Base-by-base conservation (phyloP, 2,888 invertebrate species). In the Eueremaeus valkanovi region DNA sequence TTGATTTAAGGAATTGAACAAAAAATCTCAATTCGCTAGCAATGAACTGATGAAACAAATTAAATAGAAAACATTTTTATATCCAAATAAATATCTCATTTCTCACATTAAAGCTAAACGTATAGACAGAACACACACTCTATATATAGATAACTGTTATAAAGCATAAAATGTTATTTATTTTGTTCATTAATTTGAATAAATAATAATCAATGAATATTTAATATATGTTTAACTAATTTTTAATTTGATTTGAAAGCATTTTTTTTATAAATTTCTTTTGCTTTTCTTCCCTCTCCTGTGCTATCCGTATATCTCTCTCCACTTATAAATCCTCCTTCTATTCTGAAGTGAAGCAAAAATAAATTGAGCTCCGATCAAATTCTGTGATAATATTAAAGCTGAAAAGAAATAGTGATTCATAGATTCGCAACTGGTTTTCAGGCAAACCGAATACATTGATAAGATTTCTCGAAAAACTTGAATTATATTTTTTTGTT, bases 131-230 rank as follows among this genome's bases (percentile, higher is more conserved):
- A 36, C 36, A 8, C 36, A 11, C 11, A 36, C 11, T 8, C 11
- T 36, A 36, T 8, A 36, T 36, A 11, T 36, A 8, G 36, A 36
- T 8, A 8, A 8, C 11, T 36, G 36, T 36, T 36, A 36, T 36
- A 36, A 8, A 36, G 5, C 36, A 36, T 36, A 36, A 36, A 36
- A n/a, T n/a, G n/a, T n/a, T n/a, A n/a, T n/a, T 55, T 27, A 24
- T 24, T 24, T 55, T 24, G 13, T 55, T 24, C 55, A 55, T 55
- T 27, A 55, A 55, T 55, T 55, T 55, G 27, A 55, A 55, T 55
- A 55, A 55, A 55, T 55, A 55, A 55, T 55, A 55, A 55, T 55
- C 55, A 55, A 55, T 55, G 55, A 55, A 55, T 55, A 55, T 55
- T 55, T 55, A 55, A 55, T 55, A 55, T 27, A 55, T 55, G 55